A percentile compares a stretch with the other conserved stretches of the same genome.
Evolutionary conservation across 2,888 invertebrate genomes (phyloP).

Genomic region (Luffia ferchaultella): DNA sequence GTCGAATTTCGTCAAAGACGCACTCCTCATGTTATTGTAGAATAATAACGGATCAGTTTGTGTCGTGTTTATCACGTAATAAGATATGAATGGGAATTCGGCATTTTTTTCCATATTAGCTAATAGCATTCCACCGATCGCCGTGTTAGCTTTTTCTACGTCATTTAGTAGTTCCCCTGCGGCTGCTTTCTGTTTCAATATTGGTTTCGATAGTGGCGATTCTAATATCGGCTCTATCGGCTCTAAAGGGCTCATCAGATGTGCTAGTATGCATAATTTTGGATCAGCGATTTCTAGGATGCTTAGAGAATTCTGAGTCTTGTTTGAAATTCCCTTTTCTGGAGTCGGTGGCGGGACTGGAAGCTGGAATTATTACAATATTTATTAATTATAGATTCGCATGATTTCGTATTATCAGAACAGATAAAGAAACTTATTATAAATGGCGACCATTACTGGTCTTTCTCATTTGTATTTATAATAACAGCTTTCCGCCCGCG

Average conservation of each 20-base stretch:
- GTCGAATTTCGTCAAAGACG: slow-evolving; percentile 86
- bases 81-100: slow-evolving; percentile 91
- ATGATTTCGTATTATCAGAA: too few relatives aligned
- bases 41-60: slow-evolving; percentile 87
- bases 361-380: slow-evolving; percentile 37
- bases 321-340: slow-evolving; percentile 68
- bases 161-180: slow-evolving; percentile 81
- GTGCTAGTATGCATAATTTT: slow-evolving; percentile 86
- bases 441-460: not conserved
- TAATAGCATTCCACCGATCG: slow-evolving; percentile 83
- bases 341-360: slow-evolving; percentile 72
- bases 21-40: slow-evolving; percentile 84
- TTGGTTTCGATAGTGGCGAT: slow-evolving; percentile 82
- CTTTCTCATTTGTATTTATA: not conserved
- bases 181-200: slow-evolving; percentile 79
- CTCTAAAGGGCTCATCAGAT: slow-evolving; percentile 89
- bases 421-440: too few relatives aligned
- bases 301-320: slow-evolving; percentile 72
- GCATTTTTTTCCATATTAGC: slow-evolving; percentile 91
- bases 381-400: slow-evolving; percentile 11
- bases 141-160: slow-evolving; percentile 76
- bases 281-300: slow-evolving; percentile 88
- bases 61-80: slow-evolving; percentile 88
- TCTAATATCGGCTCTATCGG: slow-evolving; percentile 86
- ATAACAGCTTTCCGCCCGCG: too few relatives aligned